A percentile compares a stretch with the other conserved stretches of the same genome.
phyloP scores from a whole-genome alignment of 2,797 vertebrate species.

The Tadarida brasiliensis region DNA sequence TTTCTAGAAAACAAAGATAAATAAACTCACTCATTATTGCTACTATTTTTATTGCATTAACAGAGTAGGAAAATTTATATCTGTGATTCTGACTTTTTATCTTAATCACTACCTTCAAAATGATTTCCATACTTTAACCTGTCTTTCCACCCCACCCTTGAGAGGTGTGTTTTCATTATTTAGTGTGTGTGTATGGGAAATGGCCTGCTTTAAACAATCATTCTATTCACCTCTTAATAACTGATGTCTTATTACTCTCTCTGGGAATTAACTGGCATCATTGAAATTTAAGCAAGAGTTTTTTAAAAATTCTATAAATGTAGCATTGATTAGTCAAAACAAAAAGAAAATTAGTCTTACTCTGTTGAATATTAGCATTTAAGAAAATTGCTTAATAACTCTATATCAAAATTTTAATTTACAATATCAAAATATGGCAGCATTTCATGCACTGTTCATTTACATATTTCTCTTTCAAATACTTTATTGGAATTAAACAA shows the following conservation, averaged over 20 bases:
- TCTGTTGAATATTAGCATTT: conserved; percentile 62
- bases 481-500: conserved; percentile 67
- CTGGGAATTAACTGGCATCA: conserved; percentile 67
- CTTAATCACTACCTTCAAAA: neutral
- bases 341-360: conserved; percentile 61
- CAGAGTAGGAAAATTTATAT: neutral
- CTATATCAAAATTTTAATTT: conserved; percentile 71
- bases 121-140: neutral
- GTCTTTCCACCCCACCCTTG: neutral
- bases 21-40: neutral
- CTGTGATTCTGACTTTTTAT: neutral
- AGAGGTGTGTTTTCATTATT: neutral
- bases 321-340: conserved; percentile 66
- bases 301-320: conserved; percentile 68
- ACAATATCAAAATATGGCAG: conserved; percentile 73
- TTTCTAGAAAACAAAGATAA: conserved; percentile 13
- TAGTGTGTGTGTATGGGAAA: neutral
- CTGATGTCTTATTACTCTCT: conserved; percentile 57
- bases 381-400: conserved; percentile 78
- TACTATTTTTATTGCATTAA: neutral
- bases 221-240: conserved; percentile 68
- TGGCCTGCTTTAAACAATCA: conserved; percentile 15
- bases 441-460: conserved; percentile 55
- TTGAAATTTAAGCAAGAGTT: conserved; percentile 72
- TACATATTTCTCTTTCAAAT: conserved; percentile 13